Base-by-base conservation (phyloP, 2,797 vertebrate genomes). In the Pseudomugil tenellus region DNA sequence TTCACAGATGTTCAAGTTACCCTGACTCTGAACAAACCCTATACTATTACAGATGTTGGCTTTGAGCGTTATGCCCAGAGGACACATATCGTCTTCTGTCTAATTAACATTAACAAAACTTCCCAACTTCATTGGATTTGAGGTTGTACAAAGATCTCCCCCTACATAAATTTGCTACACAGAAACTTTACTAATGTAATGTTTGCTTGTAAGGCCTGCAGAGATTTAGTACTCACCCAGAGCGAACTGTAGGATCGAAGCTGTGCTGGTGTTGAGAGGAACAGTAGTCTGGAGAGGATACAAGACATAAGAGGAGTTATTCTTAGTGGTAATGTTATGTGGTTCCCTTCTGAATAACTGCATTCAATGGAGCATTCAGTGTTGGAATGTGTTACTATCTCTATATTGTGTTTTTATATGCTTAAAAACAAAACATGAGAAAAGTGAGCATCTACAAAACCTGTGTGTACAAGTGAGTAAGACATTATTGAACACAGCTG, bases 201-300 rank as follows among this genome's bases (percentile, higher is more conserved):
- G 6, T 54, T 12, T 63, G 35, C 62, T 52, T 60, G 54, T 14
- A 66, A 9, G 54, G 23, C 0, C 1, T 41, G 29, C 41, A 21
- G 43, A 74, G 43, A 63, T 65, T 56, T 17, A 51, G 67, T 81
- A 96, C 98, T 97, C 91, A 99, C 98, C 98, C 39, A 99, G 93
- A 16, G 97, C 95, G 88, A 99, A 99, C 26, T 99, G 98, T 70
- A 99, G 95, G 64, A 98, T 87, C 1, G 97, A 98, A 37, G 97
- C 97, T 73, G 97, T 97, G 85, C 94, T 98, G 75, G 97, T 98
- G 90, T 99, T 99, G 78, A 99, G 95, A 83, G 91, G 85, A 67
- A 94, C 92, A 49, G 97, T 96, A 52, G 89, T 95, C 98, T 99
- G 76, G 1, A 79, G 77, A 67, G 46, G 56, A 84, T 2, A 67